A percentile compares a stretch with the other conserved stretches of the same genome.
Conservation (phyloP, 2,888 invertebrate genomes). For the Agrochola lota region DNA sequence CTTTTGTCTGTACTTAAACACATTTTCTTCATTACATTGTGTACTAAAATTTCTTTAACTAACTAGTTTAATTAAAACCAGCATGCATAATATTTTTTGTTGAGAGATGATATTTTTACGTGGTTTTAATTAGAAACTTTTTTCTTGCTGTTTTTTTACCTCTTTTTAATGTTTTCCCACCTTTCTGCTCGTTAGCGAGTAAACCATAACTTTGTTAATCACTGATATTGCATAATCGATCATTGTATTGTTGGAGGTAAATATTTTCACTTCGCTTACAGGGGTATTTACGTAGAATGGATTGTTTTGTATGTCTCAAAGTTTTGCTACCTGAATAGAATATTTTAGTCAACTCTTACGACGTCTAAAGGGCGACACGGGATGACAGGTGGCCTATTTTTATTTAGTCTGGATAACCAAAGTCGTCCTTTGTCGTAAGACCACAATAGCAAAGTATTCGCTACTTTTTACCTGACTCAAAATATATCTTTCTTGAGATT, state of each 20-base stretch:
- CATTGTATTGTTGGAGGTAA: background rate
- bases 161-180: no score
- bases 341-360: slow-evolving; percentile 9
- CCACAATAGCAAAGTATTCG: slow-evolving; percentile 4
- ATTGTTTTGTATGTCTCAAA: background rate
- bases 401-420: slow-evolving; percentile 18
- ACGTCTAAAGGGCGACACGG: slow-evolving; percentile 18
- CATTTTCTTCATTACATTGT: slow-evolving; percentile 5
- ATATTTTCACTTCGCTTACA: background rate
- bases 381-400: slow-evolving; percentile 37
- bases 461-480: slow-evolving; percentile 14
- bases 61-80: slow-evolving; percentile 25
- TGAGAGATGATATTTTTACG: no score
- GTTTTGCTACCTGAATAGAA: slow-evolving; percentile 16
- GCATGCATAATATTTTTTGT: background rate
- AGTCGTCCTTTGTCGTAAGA: background rate
- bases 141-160: no score
- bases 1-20: background rate
- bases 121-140: background rate
- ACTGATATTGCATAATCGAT: background rate
- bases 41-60: slow-evolving; percentile 1
- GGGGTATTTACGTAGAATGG: no score
- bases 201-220: background rate
- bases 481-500: slow-evolving; percentile 20
- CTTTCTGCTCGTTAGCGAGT: background rate